These are phyloP conservation scores for Altica lythri DNA, from an alignment of 2,888 invertebrate genomes.

Conservation along the genomic window DNA sequence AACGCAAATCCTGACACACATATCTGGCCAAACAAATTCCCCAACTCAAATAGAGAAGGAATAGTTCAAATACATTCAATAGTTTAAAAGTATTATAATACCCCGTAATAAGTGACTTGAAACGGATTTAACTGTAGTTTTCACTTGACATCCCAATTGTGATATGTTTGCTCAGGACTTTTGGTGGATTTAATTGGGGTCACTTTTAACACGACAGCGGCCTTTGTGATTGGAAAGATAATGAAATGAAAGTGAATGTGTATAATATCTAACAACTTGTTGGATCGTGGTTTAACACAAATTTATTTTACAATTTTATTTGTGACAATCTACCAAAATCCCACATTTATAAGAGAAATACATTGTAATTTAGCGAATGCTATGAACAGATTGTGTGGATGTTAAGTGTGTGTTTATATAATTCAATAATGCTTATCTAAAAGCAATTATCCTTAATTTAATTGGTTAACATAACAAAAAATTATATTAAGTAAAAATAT, in stretches of 20 bases:
- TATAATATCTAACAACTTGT: neutral
- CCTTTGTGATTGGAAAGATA: neutral
- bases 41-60: slow-evolving; percentile 3
- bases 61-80: slow-evolving; percentile 12
- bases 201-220: neutral
- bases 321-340: no score
- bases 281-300: neutral
- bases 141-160: slow-evolving; percentile 2
- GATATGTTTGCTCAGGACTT: slow-evolving; percentile 12
- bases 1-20: slow-evolving; percentile 18
- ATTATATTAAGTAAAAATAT: no score
- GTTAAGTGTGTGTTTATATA: no score
- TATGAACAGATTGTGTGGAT: no score
- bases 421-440: no score
- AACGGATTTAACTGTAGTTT: slow-evolving; percentile 9
- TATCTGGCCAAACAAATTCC: slow-evolving; percentile 23
- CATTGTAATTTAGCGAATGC: no score
- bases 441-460: no score
- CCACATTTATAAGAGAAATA: no score
- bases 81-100: slow-evolving; percentile 14
- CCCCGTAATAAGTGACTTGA: slow-evolving; percentile 12
- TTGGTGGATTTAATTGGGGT: slow-evolving; percentile 6
- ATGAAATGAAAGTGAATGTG: slow-evolving; percentile 7
- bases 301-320: no score
- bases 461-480: no score